phyloP scores from a whole-genome alignment of 2,888 invertebrate genomes.

The Geophilus truncorum region DNA sequence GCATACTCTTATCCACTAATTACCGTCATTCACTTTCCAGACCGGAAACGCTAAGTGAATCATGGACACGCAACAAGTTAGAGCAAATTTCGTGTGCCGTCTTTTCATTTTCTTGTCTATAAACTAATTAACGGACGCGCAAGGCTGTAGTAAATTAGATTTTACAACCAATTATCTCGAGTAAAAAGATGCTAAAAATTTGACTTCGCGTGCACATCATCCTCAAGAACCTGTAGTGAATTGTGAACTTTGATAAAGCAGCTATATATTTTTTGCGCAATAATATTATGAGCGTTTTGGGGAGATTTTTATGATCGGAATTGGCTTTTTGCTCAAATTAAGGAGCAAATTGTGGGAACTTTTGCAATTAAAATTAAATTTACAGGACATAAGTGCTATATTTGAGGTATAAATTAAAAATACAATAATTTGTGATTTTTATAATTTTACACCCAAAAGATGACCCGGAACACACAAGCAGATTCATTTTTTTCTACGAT shows the following conservation, averaged over 20 bases:
- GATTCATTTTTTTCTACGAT: too few species aligned
- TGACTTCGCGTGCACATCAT: background rate
- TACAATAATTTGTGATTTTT: too few species aligned
- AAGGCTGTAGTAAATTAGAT: background rate
- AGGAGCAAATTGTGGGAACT: too few species aligned
- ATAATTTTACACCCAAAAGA: too few species aligned
- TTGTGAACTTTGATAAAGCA: background rate
- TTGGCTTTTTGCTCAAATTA: too few species aligned
- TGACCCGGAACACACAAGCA: too few species aligned
- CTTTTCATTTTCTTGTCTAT: background rate
- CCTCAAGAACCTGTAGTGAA: background rate
- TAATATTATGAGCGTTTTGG: too few species aligned
- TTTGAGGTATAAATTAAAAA: too few species aligned
- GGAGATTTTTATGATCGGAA: too few species aligned
- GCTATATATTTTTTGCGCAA: too few species aligned
- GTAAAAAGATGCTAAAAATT: background rate
- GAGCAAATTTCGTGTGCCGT: background rate
- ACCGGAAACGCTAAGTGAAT: slow-evolving; percentile 17
- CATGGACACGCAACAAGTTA: background rate
- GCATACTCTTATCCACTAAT: background rate
- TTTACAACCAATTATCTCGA: background rate
- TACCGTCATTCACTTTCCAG: background rate
- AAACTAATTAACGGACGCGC: background rate
- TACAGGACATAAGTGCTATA: too few species aligned
- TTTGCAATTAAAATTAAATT: too few species aligned